Evolutionary conservation across 1,140 invertebrate genomes (phyloP).

Genomic region (Lethrus apterus): DNA sequence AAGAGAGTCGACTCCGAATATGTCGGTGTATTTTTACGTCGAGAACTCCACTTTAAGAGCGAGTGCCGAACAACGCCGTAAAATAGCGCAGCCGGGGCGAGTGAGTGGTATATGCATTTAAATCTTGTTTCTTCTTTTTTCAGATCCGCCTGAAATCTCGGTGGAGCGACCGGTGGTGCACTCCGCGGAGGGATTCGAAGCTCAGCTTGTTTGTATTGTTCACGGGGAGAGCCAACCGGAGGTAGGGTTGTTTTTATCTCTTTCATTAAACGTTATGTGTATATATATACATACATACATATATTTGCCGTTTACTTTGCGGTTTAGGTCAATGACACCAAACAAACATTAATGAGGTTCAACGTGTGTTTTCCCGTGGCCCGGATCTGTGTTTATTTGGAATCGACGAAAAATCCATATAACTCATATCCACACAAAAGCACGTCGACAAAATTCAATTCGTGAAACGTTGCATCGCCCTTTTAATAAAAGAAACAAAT

Average conservation of each 20-base stretch:
- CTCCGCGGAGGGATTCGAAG: conserved; percentile 57
- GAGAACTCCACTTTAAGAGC: too few relatives aligned
- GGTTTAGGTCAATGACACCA: not conserved
- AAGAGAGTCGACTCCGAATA: too few relatives aligned
- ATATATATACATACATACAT: too few relatives aligned
- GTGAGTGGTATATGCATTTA: not conserved
- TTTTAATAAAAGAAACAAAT: too few relatives aligned
- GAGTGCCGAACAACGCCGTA: too few relatives aligned
- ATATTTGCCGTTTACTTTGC: too few relatives aligned
- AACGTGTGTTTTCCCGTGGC: not conserved
- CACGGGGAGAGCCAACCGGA: conserved; percentile 57
- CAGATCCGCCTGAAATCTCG: conserved; percentile 53
- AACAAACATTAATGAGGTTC: not conserved
- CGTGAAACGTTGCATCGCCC: too few relatives aligned
- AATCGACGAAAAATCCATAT: not conserved
- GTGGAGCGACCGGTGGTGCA: conserved; percentile 57
- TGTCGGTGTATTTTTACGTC: too few relatives aligned
- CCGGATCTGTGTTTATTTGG: not conserved
- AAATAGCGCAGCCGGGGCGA: not conserved
- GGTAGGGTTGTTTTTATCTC: conserved; percentile 44
- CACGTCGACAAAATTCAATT: too few relatives aligned
- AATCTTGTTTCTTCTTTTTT: conserved; percentile 14
- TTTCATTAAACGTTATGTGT: not conserved
- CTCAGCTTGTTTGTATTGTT: conserved; percentile 59
- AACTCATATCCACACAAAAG: not conserved